Evolutionary conservation across 1,140 invertebrate species (phyloP).

Genomic region (Babylonia areolata): DNA sequence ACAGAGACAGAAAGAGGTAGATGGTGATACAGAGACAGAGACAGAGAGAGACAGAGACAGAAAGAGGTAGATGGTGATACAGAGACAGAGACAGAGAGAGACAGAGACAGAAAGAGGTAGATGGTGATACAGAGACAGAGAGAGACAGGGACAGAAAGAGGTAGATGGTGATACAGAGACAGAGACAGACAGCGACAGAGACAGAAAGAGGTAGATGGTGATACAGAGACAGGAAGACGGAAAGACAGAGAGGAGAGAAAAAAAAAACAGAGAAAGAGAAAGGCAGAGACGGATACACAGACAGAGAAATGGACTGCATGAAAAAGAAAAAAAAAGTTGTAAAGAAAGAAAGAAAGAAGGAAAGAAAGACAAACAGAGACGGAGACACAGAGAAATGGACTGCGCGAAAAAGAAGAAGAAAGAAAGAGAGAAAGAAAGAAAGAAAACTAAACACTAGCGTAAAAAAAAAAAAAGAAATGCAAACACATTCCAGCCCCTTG

Average conservation of each 20-base stretch:
- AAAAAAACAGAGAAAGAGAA: background rate
- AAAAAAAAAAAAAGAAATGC: too few relatives aligned
- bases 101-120: too few relatives aligned
- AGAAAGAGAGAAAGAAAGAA: too few relatives aligned
- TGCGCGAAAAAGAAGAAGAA: too few relatives aligned
- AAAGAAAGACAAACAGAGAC: background rate
- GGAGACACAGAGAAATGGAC: background rate
- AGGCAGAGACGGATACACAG: background rate
- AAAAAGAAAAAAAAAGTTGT: background rate
- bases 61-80: too few relatives aligned
- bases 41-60: too few relatives aligned
- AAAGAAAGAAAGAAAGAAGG: background rate
- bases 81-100: too few relatives aligned
- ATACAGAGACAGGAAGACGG: background rate
- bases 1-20: too few relatives aligned
- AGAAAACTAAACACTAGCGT: too few relatives aligned
- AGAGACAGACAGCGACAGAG: background rate
- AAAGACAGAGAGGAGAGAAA: background rate
- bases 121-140: background rate
- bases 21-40: too few relatives aligned
- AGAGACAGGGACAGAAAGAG: too few relatives aligned
- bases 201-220: background rate
- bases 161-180: background rate
- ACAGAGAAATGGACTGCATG: background rate
- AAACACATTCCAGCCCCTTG: too few relatives aligned